A percentile compares a stretch with the other conserved stretches of the same genome.
Conservation (phyloP, 2,888 invertebrate genomes). For the Cephus pygmeus region DNA sequence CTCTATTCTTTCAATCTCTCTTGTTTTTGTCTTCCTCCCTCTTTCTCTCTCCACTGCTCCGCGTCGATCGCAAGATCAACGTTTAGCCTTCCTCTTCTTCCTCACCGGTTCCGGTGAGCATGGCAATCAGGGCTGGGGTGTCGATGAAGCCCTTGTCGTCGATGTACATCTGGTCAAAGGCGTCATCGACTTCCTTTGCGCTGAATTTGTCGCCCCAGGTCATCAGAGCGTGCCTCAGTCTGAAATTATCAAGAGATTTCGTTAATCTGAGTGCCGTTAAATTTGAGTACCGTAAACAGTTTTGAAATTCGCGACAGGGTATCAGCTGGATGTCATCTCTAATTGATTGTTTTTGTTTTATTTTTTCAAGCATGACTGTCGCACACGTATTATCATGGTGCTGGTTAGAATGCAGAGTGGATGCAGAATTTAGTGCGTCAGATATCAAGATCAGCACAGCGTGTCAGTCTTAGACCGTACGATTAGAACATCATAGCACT, state of each 20-base stretch:
- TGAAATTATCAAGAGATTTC: slow-evolving; percentile 48
- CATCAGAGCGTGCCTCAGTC: slow-evolving; percentile 90
- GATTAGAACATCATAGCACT: slow-evolving; percentile 32
- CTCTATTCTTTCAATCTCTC: background rate
- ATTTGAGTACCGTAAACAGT: background rate
- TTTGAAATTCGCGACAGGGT: background rate
- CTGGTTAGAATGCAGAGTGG: background rate
- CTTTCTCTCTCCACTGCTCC: background rate
- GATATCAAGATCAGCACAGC: slow-evolving; percentile 31
- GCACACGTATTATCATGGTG: background rate
- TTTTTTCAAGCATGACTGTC: background rate
- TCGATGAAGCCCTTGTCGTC: slow-evolving; percentile 92
- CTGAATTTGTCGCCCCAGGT: slow-evolving; percentile 95
- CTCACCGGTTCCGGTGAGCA: slow-evolving; percentile 88
- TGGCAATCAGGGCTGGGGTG: slow-evolving; percentile 86
- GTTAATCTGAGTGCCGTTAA: background rate
- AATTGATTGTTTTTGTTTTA: background rate
- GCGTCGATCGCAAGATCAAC: background rate
- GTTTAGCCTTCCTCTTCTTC: slow-evolving; percentile 75
- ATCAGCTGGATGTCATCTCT: background rate
- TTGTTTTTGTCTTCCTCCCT: background rate
- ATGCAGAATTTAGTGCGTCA: slow-evolving; percentile 35
- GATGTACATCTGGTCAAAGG: slow-evolving; percentile 92
- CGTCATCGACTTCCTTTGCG: slow-evolving; percentile 89
- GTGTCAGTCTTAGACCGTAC: slow-evolving; percentile 43